A percentile compares a stretch with the other conserved stretches of the same genome.
These are phyloP conservation scores for Rhynchotus rufescens DNA, from an alignment of 2,797 vertebrate genomes.

Conservation along the genomic window DNA sequence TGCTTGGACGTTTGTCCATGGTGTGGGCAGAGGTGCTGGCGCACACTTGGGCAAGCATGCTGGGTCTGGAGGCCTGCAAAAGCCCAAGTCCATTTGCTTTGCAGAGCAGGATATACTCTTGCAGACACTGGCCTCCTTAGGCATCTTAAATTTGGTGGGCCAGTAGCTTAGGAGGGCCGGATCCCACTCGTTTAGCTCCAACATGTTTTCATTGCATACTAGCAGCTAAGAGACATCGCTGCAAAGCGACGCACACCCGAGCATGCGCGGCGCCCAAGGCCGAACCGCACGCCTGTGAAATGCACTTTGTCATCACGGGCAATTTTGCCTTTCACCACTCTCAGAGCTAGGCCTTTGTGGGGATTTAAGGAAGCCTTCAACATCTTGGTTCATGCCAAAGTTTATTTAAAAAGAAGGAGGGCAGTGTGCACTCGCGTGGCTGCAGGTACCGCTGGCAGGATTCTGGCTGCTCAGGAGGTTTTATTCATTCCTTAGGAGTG, in stretches of 20 bases:
- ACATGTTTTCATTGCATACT: neutral
- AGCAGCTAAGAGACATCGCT: no score
- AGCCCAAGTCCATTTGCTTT: neutral
- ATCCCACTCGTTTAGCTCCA: neutral
- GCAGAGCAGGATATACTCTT: neutral
- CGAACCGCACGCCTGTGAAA: neutral
- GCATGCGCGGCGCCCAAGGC: neutral
- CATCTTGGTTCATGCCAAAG: neutral
- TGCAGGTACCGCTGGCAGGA: neutral
- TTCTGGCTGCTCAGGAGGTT: neutral
- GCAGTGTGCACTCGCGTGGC: accelerated
- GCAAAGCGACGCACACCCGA: accelerated
- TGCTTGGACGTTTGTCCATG: neutral
- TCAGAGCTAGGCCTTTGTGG: neutral
- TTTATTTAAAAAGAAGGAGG: neutral
- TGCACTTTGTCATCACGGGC: neutral
- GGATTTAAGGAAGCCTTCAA: neutral
- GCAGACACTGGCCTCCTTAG: neutral
- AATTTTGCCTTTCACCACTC: neutral
- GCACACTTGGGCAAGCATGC: neutral
- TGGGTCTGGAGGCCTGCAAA: neutral
- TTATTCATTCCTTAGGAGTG: neutral
- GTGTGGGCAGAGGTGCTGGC: neutral
- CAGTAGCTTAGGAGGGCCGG: neutral
- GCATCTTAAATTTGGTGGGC: neutral